A percentile compares a stretch with the other conserved stretches of the same genome.
phyloP scores from a whole-genome alignment of 2,888 invertebrate species.

The Nemurella pictetii region DNA sequence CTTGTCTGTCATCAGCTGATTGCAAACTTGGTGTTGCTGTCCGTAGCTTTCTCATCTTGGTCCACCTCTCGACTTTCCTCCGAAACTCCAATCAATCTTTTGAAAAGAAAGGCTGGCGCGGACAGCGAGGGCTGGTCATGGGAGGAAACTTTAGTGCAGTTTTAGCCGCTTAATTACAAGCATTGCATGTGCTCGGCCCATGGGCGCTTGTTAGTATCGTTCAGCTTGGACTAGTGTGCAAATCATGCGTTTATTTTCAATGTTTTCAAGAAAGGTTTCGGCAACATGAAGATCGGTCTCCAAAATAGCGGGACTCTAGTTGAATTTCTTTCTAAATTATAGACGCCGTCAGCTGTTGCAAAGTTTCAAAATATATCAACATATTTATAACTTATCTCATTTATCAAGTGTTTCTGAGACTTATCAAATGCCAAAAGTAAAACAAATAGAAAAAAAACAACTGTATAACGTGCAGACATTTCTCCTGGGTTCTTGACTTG shows the following conservation, averaged over 20 bases:
- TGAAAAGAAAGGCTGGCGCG: neutral
- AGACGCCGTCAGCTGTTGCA: no score
- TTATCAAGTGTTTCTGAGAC: no score
- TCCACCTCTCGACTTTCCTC: neutral
- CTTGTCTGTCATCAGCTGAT: neutral
- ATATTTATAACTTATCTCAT: no score
- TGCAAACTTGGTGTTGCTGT: neutral
- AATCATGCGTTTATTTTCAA: neutral
- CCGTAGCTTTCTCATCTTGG: neutral
- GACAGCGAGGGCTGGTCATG: neutral
- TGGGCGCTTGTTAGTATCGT: no score
- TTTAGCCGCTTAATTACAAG: neutral
- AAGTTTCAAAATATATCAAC: no score
- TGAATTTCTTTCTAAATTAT: no score
- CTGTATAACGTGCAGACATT: no score
- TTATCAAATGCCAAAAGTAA: no score
- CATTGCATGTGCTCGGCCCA: no score
- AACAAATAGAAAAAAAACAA: no score
- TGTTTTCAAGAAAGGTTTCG: no score
- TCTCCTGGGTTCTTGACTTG: no score
- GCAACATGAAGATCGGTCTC: neutral
- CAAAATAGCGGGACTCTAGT: neutral
- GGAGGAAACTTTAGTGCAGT: neutral
- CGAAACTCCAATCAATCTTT: neutral
- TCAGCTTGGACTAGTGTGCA: neutral